phyloP scores from a whole-genome alignment of 2,113 vertebrate genomes.

The Tyrannus savana region DNA sequence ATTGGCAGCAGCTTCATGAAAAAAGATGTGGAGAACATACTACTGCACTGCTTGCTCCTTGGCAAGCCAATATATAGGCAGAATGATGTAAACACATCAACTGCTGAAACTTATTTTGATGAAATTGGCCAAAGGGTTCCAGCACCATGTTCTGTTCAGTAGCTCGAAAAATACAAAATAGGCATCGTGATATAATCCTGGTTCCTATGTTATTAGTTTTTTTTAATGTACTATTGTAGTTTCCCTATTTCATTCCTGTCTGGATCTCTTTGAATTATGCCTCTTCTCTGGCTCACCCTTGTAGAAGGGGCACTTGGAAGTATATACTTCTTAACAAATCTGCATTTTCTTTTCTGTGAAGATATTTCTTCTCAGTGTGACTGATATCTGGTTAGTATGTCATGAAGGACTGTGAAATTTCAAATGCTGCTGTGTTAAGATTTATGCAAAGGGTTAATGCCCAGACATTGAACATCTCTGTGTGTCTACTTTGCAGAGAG shows the following conservation, averaged over 20 bases:
- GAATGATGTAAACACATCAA: background rate
- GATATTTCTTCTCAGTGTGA: constrained; percentile 2
- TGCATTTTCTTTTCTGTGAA: constrained; percentile 12
- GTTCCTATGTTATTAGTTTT: background rate
- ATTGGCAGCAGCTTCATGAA: background rate
- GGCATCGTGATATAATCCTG: background rate
- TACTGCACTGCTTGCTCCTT: background rate
- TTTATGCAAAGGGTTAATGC: background rate
- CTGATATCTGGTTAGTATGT: background rate
- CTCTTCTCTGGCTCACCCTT: constrained; percentile 1
- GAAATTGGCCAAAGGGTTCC: background rate
- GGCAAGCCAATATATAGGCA: background rate
- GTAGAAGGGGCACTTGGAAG: background rate
- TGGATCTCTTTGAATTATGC: background rate
- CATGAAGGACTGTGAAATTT: background rate
- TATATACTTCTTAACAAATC: background rate
- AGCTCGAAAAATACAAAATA: background rate
- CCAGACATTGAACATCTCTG: background rate
- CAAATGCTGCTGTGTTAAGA: constrained; percentile 4
- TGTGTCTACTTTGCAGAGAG: background rate
- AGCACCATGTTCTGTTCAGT: background rate
- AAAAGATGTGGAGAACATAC: background rate
- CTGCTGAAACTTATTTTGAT: background rate
- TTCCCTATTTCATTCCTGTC: background rate
- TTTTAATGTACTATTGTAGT: background rate